phyloP scores from a whole-genome alignment of 2,113 vertebrate species.

The Ellobius talpinus region DNA sequence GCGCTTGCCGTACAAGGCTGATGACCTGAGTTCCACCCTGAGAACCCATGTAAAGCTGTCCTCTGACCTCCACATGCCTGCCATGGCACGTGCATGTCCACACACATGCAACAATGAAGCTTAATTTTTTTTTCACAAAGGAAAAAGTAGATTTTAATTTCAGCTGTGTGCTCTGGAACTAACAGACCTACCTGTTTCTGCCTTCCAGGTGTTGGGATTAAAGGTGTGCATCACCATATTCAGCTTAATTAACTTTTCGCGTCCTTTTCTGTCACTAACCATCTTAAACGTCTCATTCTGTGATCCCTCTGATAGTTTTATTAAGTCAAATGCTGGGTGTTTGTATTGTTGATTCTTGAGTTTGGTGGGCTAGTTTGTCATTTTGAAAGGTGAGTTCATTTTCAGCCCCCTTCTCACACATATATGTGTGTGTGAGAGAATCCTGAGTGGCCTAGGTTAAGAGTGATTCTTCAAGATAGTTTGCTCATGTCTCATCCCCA shows the following conservation, averaged over 20 bases:
- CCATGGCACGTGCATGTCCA: not conserved
- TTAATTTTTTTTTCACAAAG: not conserved
- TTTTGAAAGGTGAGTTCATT: conserved; percentile 17
- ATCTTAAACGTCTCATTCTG: not conserved
- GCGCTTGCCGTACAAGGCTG: not conserved
- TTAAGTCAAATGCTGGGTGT: not conserved
- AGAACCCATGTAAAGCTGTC: not conserved
- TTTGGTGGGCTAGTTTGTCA: not conserved
- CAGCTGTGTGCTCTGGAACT: not conserved
- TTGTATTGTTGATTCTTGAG: not conserved
- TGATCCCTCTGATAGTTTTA: not conserved
- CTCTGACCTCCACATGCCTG: not conserved
- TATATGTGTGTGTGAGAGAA: not conserved
- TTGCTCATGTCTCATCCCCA: not conserved
- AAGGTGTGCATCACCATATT: not conserved
- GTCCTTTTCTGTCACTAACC: not conserved
- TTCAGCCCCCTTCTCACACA: not conserved
- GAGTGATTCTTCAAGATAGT: conserved; percentile 24
- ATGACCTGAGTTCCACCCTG: not conserved
- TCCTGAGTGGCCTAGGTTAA: not conserved
- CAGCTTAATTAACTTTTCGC: not conserved
- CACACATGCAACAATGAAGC: not conserved
- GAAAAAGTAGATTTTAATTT: not conserved
- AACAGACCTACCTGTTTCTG: not conserved
- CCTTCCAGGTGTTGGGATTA: not conserved